These are phyloP conservation scores for Zoanthus sociatus DNA, from an alignment of 92 coral and sea anemone species.

Conservation along the genomic window DNA sequence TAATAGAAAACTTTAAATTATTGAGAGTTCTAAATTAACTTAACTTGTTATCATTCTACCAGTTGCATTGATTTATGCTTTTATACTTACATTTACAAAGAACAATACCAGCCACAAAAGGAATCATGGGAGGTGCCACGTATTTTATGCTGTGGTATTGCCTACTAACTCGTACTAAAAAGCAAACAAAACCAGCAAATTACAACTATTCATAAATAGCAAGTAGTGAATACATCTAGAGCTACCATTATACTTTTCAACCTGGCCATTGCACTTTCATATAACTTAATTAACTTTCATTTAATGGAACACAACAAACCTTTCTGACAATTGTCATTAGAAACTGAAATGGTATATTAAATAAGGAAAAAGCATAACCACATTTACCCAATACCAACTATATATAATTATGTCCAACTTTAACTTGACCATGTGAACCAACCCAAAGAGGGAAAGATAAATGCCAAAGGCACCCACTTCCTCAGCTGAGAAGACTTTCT, in stretches of 20 bases:
- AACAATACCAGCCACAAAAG: background rate
- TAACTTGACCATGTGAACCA: conserved; percentile 29
- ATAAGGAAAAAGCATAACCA: conserved; percentile 2
- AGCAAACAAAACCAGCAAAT: conserved; percentile 25
- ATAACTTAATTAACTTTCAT: conserved; percentile 11
- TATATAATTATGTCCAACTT: conserved; percentile 8
- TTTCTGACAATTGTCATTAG: conserved; percentile 24
- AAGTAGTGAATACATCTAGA: conserved; percentile 26
- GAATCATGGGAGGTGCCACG: conserved; percentile 22
- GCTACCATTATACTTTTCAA: conserved; percentile 16
- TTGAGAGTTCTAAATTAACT: conserved; percentile 4
- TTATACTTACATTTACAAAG: conserved; percentile 17
- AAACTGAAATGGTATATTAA: conserved; percentile 18
- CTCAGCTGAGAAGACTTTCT: conserved; percentile 7
- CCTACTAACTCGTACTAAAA: conserved; percentile 19
- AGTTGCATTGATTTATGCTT: conserved; percentile 11
- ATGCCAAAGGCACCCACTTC: conserved; percentile 13
- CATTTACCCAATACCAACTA: conserved; percentile 25
- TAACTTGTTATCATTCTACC: conserved; percentile 10
- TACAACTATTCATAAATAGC: conserved; percentile 21
- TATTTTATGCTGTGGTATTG: background rate
- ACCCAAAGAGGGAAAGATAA: conserved; percentile 2
- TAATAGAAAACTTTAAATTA: conserved; percentile 13
- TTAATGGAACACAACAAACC: conserved; percentile 25
- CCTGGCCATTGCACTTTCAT: conserved; percentile 19